Evolutionary conservation across 2,113 vertebrate genomes (phyloP), one percentile per base, ranked within the genome.

Genomic region (Poeciliopsis prolifica): DNA sequence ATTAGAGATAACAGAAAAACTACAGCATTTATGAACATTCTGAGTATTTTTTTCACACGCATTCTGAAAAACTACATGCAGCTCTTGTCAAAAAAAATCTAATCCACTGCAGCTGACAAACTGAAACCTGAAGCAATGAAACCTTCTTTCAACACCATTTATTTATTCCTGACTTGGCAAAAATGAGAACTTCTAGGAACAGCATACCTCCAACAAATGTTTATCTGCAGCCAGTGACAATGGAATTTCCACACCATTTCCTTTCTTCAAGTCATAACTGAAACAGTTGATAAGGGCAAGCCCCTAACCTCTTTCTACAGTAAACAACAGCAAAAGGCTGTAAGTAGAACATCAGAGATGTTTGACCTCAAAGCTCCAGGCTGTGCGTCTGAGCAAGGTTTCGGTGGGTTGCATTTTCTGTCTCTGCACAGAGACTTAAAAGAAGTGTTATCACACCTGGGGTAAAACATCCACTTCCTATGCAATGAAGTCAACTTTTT

Each of bases 171-270:
- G 37, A 58, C 58, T 35, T 22, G 31, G 11, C 26, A 24, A 54
- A 66, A 70, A 2, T 17, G 3, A 15, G 40, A 71, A 72, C 7
- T 61, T 40, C 0, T n/a, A 30, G 6, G 54, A 69, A 54, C 68
- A 19, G 24, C 31, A 19, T 13, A 72, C 69, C 54, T 63, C 10
- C 3, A 65, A 60, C 28, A 42, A 24, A 42, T 13, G 24, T 75
- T 83, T 28, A 48, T 14, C 74, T 68, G 65, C 73, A 67, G 72
- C 42, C 35, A 74, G 24, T 80, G 70, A 81, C 13, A 44, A 6
- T 81, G 84, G 89, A 90, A 75, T 79, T 87, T 93, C 87, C 86
- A 31, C 58, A 76, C 61, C 72, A 65, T 86, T 89, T 92, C 87
- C 80, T 86, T 51, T 80, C 68, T 67, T 79, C 54, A 35, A 77